Evolutionary conservation across 2,888 invertebrate genomes (phyloP).

Genomic region (Agonopterix subpropinquella): DNA sequence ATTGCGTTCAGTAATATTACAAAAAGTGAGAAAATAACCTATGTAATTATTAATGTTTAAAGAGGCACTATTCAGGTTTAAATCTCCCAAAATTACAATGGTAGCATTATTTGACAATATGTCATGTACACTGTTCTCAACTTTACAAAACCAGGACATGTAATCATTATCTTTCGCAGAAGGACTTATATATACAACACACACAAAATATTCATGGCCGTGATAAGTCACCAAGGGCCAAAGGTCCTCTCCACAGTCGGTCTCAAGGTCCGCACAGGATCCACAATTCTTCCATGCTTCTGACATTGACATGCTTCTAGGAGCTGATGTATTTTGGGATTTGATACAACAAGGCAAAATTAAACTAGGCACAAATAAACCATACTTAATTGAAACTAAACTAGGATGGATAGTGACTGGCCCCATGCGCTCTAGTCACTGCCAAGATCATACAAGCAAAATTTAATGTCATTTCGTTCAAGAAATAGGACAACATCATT

Average conservation of each 20-base stretch:
- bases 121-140: background rate
- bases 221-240: slow-evolving; percentile 6
- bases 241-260: slow-evolving; percentile 11
- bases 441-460: too few species aligned
- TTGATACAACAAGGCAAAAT: too few species aligned
- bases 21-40: slow-evolving; percentile 7
- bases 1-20: slow-evolving; percentile 6
- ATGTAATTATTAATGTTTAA: slow-evolving; percentile 5
- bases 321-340: too few species aligned
- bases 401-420: too few species aligned
- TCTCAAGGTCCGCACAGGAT: slow-evolving; percentile 9
- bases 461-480: too few species aligned
- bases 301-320: too few species aligned
- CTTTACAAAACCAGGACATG: slow-evolving; percentile 3
- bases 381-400: too few species aligned
- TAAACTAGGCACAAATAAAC: too few species aligned
- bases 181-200: slow-evolving; percentile 12
- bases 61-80: slow-evolving; percentile 7
- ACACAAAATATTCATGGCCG: slow-evolving; percentile 3
- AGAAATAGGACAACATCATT: too few species aligned
- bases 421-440: too few species aligned
- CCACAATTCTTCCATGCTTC: too few species aligned
- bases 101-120: slow-evolving; percentile 1
- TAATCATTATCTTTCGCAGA: slow-evolving; percentile 6
- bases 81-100: slow-evolving; percentile 6